These are phyloP conservation scores for Himalopsyche tibetana DNA, from an alignment of 2,888 invertebrate genomes.

Conservation along the genomic window DNA sequence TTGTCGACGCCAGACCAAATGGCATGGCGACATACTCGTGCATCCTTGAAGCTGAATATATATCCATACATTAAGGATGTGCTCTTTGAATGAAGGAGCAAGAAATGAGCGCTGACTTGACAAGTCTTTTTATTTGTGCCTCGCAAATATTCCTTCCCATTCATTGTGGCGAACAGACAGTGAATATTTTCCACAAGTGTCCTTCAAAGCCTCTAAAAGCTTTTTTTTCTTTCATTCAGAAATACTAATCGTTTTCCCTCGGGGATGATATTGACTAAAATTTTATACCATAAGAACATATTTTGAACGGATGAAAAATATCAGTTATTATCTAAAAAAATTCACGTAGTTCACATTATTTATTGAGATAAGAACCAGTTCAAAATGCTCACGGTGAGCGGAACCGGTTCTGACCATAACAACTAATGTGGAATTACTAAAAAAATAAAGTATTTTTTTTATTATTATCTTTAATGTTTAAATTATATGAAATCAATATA, in stretches of 20 bases:
- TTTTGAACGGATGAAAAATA: not conserved
- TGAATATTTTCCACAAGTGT: slow-evolving; percentile 14
- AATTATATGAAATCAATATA: too few species aligned
- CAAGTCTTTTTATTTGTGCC: not conserved
- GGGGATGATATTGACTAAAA: not conserved
- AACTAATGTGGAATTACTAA: too few species aligned
- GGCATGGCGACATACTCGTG: too few species aligned
- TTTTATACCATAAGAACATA: not conserved
- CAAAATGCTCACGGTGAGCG: too few species aligned
- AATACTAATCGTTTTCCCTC: not conserved
- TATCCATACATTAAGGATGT: not conserved
- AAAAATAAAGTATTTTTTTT: too few species aligned
- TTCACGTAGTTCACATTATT: too few species aligned
- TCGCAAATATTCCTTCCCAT: slow-evolving; percentile 29
- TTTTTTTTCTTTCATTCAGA: not conserved
- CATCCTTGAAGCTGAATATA: too few species aligned
- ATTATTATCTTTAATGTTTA: too few species aligned
- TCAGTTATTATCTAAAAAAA: too few species aligned
- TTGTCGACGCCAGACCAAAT: too few species aligned
- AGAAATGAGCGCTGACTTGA: slow-evolving; percentile 13
- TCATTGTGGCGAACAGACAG: not conserved
- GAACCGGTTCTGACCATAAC: too few species aligned
- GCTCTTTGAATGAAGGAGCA: not conserved
- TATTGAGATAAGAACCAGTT: too few species aligned
- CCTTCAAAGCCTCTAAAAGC: not conserved